Evolutionary conservation across 2,888 invertebrate genomes (phyloP), one percentile per base, ranked within the genome.

Genomic region (Thelaira solivaga): DNA sequence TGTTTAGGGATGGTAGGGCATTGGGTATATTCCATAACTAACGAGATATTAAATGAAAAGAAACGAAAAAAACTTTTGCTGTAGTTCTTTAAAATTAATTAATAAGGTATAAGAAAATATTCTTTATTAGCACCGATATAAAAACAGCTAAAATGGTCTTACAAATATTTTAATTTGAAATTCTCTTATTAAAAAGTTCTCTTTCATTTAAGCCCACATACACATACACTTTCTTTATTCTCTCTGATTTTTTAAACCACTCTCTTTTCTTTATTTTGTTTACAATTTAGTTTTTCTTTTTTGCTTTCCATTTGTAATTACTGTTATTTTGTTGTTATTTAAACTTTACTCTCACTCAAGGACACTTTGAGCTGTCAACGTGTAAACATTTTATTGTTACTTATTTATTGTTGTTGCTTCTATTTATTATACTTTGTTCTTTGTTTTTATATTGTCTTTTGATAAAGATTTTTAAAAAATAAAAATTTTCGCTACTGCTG

Each of bases 341-440:
- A 79, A 82, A 83, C 82, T 83, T 81, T 84, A 84, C 61, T 72
- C 78, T 74, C 81, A 75, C 84, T 85, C 86, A 86, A 86, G 86
- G 86, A 85, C 86, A 85, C 83, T 82, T 69, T 59, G 72, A 74
- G 74, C 80, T 81, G 80, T 80, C 80, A 79, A 82, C 72, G 80
- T 79, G 76, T 73, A 71, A 80, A 75, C 73, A 75, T 74, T 62
- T 57, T 79, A 41, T 80, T 79, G 59, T 71, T 76, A 65, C 47
- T 69, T 43, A 79, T 68, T 67, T 34, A 34, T 67, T 49, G 20
- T 77, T 82, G 51, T 65, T 62, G 34, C 72, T 79, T 64, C 29
- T 43, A 71, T 49, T 41, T 64, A 41, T 76, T 26, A 39, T 59
- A 81, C 8, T 2, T 79, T 82, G 81, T 84, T 81, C 82, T 83